Base-by-base conservation (phyloP, 1,140 invertebrate species). In the Drosophila funebris region DNA sequence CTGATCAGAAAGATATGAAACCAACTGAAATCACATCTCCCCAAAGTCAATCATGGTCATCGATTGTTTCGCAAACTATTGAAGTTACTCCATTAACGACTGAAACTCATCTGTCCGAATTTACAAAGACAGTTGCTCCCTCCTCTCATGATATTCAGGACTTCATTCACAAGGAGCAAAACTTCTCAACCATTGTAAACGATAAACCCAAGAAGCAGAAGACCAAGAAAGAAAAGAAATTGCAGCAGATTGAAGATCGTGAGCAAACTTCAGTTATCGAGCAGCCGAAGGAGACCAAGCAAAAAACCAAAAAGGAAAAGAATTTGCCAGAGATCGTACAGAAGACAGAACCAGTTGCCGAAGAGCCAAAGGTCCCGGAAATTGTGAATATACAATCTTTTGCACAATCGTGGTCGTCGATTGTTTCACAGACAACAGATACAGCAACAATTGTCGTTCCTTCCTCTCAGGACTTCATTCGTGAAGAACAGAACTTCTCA, bases 21-120 rank as follows among this genome's bases (percentile, higher is more conserved):
- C 8, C 16, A 22, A 11, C 29, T 2, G 43, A 52, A 52, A n/a
- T 31, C 11, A 2, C 14, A n/a, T n/a, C 70, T 29, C 20, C 27
- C 0, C 44, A 60, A 8, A 33, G 41, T 7, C 44, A 48, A 9
- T 84, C 69, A 1, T 85, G 81, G 81, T 85, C 81, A 6, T 76
- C 76, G 0, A 68, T 84, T 41, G 79, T 82, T 1, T 57, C 63
- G 0, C 66, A 73, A 56, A 62, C 37, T 31, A 39, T 53, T 7
- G 44, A 73, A 33, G 24, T 27, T 33, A 4, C 8, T 16, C 24
- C 52, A 22, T 37, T 16, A 14, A 39, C 14, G 33, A 29, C 2
- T 18, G 63, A 63, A 41, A 31, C 54, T 5, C 24, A 27, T 27
- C 24, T 27, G 5, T 27, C 24, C 53, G 16, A 33, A 13, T 8